Percentiles rank a stretch among this genome's conserved stretches.
phyloP scores from a whole-genome alignment of 1,140 invertebrate species.

The Schlechtendalia chinensis region DNA sequence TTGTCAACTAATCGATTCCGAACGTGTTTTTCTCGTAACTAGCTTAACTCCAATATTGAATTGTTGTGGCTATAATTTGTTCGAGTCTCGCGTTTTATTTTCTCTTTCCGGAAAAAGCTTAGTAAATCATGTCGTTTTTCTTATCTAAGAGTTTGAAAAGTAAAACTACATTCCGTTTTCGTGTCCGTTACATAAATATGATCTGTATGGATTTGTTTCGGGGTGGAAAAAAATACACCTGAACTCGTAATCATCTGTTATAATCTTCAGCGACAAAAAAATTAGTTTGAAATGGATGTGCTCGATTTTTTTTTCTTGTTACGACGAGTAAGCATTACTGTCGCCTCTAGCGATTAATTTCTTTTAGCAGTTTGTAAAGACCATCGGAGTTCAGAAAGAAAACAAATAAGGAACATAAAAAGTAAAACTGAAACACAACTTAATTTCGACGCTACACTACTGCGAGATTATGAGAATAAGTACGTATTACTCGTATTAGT shows the following conservation, averaged over 20 bases:
- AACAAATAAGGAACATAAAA: background rate
- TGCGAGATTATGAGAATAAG: background rate
- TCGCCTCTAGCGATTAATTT: background rate
- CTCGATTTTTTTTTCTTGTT: background rate
- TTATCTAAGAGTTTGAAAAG: background rate
- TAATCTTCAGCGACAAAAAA: background rate
- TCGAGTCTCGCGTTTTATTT: background rate
- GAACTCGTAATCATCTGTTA: background rate
- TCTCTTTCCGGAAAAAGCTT: background rate
- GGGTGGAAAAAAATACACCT: background rate
- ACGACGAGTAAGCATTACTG: background rate
- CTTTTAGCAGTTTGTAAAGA: background rate
- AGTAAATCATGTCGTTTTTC: background rate
- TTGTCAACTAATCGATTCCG: too few relatives aligned
- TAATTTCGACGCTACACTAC: background rate
- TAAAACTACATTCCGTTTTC: background rate
- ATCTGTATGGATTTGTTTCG: background rate
- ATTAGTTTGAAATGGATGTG: background rate
- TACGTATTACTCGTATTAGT: background rate
- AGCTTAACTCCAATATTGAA: too few relatives aligned
- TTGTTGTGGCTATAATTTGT: background rate
- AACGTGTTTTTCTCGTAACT: too few relatives aligned
- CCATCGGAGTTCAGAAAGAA: background rate
- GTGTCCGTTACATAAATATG: background rate
- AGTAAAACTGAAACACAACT: background rate